Evolutionary conservation across 2,888 invertebrate genomes (phyloP), one percentile per base, ranked within the genome.

Genomic region (Salpingus planirostris): DNA sequence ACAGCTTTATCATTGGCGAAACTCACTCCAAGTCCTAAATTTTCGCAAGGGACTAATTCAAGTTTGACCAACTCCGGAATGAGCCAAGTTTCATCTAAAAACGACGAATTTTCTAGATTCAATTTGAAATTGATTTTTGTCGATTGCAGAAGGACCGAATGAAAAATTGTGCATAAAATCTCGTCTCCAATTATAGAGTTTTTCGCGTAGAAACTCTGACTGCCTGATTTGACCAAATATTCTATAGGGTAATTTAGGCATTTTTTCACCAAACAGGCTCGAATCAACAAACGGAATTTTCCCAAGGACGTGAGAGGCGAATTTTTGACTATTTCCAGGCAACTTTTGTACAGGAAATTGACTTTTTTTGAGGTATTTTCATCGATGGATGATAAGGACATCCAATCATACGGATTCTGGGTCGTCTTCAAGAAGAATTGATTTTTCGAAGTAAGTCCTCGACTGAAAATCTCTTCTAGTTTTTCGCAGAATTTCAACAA

Each of bases 11-110:
- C 72, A 42, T 66, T 64, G 3, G 71, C 65, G 54, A 74, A 75
- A 47, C 78, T 71, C 21, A 77, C 66, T 46, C 71, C 70, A 29
- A 80, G 62, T 34, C 79, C 80, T 30, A 80, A 62, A 43, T 62
- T 68, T 47, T 65, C 67, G 51, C 75, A 75, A 15, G 79, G 79
- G 31, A 79, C 78, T 46, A 79, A 61, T 52, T 78, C 76, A 39
- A 73, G 59, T 33, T 62, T 61, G 21, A 65, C 52, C 34, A 69
- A 65, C 25, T 67, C 66, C 11, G 77, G 74, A 30, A 78, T 52
- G 31, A 66, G 65, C 79, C 78, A 80, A 1, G 74, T 71, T 27
- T 69, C 64, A 54, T 79, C 78, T 40, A 80, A 56, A 52, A 80
- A 78, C 34, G 71, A 67, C 2, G 71, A 60, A 56, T 77, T 78